Base-by-base conservation (phyloP, 2,888 invertebrate genomes). In the Ennomos fuscantarius region DNA sequence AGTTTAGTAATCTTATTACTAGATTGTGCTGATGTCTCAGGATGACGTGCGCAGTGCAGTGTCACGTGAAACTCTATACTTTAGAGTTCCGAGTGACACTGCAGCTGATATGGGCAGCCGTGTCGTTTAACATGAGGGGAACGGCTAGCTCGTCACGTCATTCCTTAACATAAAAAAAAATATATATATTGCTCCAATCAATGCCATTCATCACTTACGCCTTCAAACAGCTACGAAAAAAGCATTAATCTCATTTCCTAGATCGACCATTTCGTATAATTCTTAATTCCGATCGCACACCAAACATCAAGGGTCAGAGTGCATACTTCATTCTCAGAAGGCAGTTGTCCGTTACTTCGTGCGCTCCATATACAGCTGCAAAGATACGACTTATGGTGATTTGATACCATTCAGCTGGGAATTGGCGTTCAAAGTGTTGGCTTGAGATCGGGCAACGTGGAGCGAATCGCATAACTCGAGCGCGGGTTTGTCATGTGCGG, bases 351-450 rank as follows among this genome's bases (percentile, higher is more conserved):
- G 85, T 84, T 85, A 84, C 71, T 73, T 80, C 81, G 82, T 81
- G 84, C 81, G 77, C 81, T 83, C 87, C 86, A 85, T 86, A 87
- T 86, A 79, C 76, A 83, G 84, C 73, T 65, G 74, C 73, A 70
- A 73, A 80, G 86, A 87, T 87, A 82, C n/a, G 81, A 76, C 89
- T 91, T 92, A 91, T 91, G 89, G 86, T 90, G 91, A 92, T 90
- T 89, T 84, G 89, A 88, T 90, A 86, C 84, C 84, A 89, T 89
- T 90, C 84, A 83, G 80, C 81, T 78, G 77, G 82, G 85, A 84
- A 89, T 89, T 87, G 87, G 85, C 81, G 82, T 87, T 84, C 81
- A 84, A 75, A 74, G 78, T 77, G 80, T 79, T 53, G 49, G 41
- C 42, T 37, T 50, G 42, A 13, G 52, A 54, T 54, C 55, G 41